phyloP scores from a whole-genome alignment of 2,797 vertebrate genomes.

The Sorex maritimensis region DNA sequence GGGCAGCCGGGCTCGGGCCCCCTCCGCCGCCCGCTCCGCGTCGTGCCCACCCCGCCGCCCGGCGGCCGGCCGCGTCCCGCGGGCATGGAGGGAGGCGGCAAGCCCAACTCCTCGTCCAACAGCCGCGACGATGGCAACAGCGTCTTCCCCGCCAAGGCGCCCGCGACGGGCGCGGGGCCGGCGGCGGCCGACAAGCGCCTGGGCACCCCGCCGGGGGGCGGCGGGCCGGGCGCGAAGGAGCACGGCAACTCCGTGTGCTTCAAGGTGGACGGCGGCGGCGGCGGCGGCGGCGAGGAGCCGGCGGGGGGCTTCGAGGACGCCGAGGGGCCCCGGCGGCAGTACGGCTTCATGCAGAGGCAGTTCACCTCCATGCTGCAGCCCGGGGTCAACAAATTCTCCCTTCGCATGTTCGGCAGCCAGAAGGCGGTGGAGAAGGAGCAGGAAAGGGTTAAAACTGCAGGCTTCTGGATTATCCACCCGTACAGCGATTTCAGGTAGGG shows the following conservation, averaged over 20 bases:
- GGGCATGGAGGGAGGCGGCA: slow-evolving; percentile 94
- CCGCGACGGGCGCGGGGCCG: slow-evolving; percentile 86
- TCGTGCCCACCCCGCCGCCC: slow-evolving; percentile 56
- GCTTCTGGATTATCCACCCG: slow-evolving; percentile 99
- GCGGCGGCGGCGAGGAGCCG: slow-evolving; percentile 92
- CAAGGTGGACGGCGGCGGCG: slow-evolving; percentile 94
- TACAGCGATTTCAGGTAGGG: slow-evolving; percentile 99
- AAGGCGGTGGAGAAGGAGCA: slow-evolving; percentile 99
- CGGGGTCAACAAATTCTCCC: slow-evolving; percentile 99
- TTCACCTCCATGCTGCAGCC: slow-evolving; percentile 99
- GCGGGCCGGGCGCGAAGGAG: slow-evolving; percentile 92
- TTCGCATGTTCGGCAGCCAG: slow-evolving; percentile 99
- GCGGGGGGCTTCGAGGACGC: slow-evolving; percentile 95
- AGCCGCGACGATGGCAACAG: slow-evolving; percentile 96
- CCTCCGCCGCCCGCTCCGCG: slow-evolving; percentile 45
- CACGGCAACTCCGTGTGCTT: slow-evolving; percentile 97
- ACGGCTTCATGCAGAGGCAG: slow-evolving; percentile 98
- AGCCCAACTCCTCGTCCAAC: slow-evolving; percentile 95
- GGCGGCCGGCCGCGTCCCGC: slow-evolving; percentile 69
- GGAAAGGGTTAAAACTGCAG: slow-evolving; percentile 98
- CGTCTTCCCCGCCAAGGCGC: slow-evolving; percentile 93
- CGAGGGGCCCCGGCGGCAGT: slow-evolving; percentile 93
- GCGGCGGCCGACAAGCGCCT: slow-evolving; percentile 88
- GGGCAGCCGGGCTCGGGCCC: slow-evolving; percentile 72
- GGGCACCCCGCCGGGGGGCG: slow-evolving; percentile 85